These are phyloP conservation scores for Parauchenoglanis ngamensis DNA, from an alignment of 2,797 vertebrate genomes.

Conservation along the genomic window DNA sequence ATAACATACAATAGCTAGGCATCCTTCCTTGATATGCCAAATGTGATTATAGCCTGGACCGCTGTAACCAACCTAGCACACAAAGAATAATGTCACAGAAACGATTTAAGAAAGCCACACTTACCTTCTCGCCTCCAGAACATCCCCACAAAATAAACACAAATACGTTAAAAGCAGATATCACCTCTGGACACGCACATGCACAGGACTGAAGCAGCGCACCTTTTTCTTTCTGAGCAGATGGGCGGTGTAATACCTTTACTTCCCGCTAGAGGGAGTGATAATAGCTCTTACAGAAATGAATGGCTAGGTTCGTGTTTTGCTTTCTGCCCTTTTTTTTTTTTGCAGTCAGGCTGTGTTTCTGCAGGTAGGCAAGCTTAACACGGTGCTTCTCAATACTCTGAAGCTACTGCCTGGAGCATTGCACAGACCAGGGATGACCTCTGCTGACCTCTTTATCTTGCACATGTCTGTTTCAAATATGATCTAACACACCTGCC, in stretches of 20 bases:
- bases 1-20: not conserved
- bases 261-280: conserved; percentile 44
- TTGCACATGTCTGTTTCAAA: not conserved
- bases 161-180: conserved; percentile 2
- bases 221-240: conserved; percentile 35
- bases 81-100: conserved; percentile 18
- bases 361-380: not conserved
- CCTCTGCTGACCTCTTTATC: not conserved
- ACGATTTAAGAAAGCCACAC: conserved; percentile 31
- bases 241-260: conserved; percentile 42
- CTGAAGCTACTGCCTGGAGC: not conserved
- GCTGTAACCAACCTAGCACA: conserved; percentile 6
- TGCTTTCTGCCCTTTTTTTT: not conserved
- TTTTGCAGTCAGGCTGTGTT: conserved; percentile 6
- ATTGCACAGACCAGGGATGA: not conserved
- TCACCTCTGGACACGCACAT: conserved; percentile 15
- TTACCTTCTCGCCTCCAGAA: conserved; percentile 32
- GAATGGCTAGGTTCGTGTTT: not conserved
- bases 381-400: not conserved
- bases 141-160: conserved; percentile 20
- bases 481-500: not conserved
- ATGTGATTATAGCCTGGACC: conserved; percentile 20
- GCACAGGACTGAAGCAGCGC: conserved; percentile 18
- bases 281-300: not conserved
- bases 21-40: conserved; percentile 8